Conservation (phyloP, 64 coral and sea anemone species). For the Astreopora myriophthalma region DNA sequence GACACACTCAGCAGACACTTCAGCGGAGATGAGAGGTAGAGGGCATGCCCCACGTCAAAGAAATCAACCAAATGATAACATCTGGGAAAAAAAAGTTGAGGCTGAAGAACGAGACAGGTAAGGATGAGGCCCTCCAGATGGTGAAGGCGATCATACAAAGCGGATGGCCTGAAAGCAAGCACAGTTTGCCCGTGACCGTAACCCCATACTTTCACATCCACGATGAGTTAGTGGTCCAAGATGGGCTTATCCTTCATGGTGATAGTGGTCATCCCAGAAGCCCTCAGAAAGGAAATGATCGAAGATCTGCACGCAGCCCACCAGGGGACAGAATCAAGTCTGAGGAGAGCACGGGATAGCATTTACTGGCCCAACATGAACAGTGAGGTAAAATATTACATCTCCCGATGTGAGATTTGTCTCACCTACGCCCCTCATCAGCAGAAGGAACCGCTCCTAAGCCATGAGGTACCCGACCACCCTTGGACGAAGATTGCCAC, state of each 20-base stretch:
- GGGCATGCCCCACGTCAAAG: background rate
- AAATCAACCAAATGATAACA: too few species aligned
- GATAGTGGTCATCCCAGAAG: conserved; percentile 18
- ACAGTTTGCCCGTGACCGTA: background rate
- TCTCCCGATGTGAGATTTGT: background rate
- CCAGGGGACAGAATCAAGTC: background rate
- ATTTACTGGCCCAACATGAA: conserved; percentile 46
- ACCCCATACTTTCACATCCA: conserved; percentile 14
- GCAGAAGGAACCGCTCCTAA: too few species aligned
- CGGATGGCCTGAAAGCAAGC: background rate
- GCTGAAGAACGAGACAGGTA: background rate
- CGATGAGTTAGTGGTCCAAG: background rate
- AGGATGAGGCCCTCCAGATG: background rate
- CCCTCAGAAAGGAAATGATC: conserved; percentile 2
- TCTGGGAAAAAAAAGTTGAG: background rate
- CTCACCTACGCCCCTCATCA: too few species aligned
- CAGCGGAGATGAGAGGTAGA: conserved; percentile 6
- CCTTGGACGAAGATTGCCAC: too few species aligned
- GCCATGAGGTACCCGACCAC: too few species aligned
- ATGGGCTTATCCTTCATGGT: conserved; percentile 2
- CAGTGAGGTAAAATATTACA: conserved; percentile 37
- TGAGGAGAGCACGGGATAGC: conserved; percentile 19
- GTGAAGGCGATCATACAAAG: background rate
- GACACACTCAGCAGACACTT: background rate
- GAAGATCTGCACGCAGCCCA: conserved; percentile 25